These are phyloP conservation scores for Pteruthius melanotis DNA, from an alignment of 2,113 vertebrate genomes.

Conservation along the genomic window DNA sequence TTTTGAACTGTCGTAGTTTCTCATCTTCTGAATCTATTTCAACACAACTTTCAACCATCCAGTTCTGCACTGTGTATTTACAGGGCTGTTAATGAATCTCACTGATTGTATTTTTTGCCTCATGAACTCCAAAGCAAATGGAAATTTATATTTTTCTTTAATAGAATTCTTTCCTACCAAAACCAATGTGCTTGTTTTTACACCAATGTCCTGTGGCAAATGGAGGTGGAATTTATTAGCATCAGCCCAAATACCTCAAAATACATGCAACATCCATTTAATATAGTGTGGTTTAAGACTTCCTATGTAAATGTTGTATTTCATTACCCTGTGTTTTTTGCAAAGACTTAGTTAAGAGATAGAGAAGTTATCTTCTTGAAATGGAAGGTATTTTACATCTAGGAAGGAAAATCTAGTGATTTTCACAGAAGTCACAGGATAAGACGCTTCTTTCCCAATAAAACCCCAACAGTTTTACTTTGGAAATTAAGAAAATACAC, in stretches of 20 bases:
- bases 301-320: not conserved
- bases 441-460: not conserved
- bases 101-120: not conserved
- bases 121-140: rapidly evolving
- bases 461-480: not conserved
- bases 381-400: not conserved
- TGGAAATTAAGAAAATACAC: not conserved
- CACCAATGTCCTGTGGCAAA: not conserved
- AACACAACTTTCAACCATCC: not conserved
- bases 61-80: not conserved
- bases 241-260: not conserved
- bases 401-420: not conserved
- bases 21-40: not conserved
- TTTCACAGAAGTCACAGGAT: not conserved
- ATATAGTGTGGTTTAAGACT: not conserved
- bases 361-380: not conserved
- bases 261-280: not conserved
- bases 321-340: not conserved
- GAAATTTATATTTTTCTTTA: not conserved
- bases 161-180: not conserved
- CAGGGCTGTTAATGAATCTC: not conserved
- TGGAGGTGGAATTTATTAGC: not conserved
- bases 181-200: not conserved
- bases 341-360: not conserved
- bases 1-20: not conserved